Base-by-base conservation (phyloP, 1,140 invertebrate genomes). In the Listronotus bonariensis region DNA sequence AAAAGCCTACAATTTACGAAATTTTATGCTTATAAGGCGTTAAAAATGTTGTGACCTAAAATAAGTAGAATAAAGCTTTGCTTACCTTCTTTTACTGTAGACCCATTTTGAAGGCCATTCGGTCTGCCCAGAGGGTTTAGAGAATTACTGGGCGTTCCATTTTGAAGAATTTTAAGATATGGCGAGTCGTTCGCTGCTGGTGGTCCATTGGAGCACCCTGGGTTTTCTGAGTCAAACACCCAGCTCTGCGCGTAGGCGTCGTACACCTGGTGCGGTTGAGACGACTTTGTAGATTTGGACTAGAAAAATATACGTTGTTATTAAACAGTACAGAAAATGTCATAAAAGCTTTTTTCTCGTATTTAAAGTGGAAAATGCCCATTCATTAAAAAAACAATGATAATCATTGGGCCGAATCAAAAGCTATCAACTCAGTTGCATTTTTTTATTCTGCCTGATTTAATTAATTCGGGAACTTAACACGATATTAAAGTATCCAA, bases 201-300 rank as follows among this genome's bases (percentile, higher is more conserved):
- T 52, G 68, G 49, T 4, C 72, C 64, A 48, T 72, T 67, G 15
- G 71, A 65, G 60, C 67, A 65, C 52, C 68, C 67, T 2, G 68
- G 65, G 26, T 71, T 68, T 40, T 74, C 69, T 0, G 66, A 46
- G 61, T 77, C 79, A 69, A 80, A 82, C 12, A 82, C 80, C 80
- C 80, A 82, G 53, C 79, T 80, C 64, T 81, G 80, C 10, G 79
- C 75, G 64, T 81, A 82, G 46, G 80, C 75, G 65, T 77, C 76
- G 70, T 77, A 77, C 18, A 75, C 72, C 45, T 68, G 72, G 48
- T 70, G 69, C 43, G 76, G 63, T 76, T 77, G 68, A 9, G 75
- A 6, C 40, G 15, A 15, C 20, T 49, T 51, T 14, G 43, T 17
- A 48, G 74, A 54, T 32, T 56, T 75, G 74, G 46, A 26, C 58